Conservation (phyloP, 2,888 invertebrate species). For the Lithophane ornitopus region DNA sequence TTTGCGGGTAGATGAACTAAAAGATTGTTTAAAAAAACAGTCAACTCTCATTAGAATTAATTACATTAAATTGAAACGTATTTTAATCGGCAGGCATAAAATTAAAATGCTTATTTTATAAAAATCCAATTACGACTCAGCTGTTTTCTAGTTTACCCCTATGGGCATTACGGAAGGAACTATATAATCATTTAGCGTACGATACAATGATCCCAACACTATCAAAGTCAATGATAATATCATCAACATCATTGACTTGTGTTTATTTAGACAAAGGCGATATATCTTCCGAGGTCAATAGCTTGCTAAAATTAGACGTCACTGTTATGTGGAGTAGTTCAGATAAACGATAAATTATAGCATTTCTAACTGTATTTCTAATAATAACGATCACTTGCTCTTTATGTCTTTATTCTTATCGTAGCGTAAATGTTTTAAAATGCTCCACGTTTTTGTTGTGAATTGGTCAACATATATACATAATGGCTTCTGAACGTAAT, state of each 20-base stretch:
- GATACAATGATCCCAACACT: constrained; percentile 2
- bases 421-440: constrained; percentile 16
- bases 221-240: constrained; percentile 19
- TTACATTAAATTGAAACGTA: neutral
- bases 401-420: constrained; percentile 8
- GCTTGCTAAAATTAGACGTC: constrained; percentile 47
- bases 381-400: constrained; percentile 18
- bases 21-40: neutral
- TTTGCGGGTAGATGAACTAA: constrained; percentile 40
- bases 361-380: neutral
- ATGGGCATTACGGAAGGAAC: neutral
- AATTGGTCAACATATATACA: constrained; percentile 1
- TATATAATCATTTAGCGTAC: neutral
- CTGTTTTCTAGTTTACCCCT: neutral
- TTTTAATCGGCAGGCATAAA: neutral
- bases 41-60: neutral
- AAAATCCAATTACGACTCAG: neutral
- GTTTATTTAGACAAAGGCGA: constrained; percentile 38
- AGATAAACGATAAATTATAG: constrained; percentile 21
- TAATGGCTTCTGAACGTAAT: constrained; percentile 4
- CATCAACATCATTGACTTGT: constrained; percentile 16
- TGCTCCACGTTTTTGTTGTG: constrained; percentile 15
- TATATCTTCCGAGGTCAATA: constrained; percentile 49
- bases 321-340: constrained; percentile 20
- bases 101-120: constrained; percentile 7